phyloP scores from a whole-genome alignment of 2,888 invertebrate genomes.

The Xestia c-nigrum region DNA sequence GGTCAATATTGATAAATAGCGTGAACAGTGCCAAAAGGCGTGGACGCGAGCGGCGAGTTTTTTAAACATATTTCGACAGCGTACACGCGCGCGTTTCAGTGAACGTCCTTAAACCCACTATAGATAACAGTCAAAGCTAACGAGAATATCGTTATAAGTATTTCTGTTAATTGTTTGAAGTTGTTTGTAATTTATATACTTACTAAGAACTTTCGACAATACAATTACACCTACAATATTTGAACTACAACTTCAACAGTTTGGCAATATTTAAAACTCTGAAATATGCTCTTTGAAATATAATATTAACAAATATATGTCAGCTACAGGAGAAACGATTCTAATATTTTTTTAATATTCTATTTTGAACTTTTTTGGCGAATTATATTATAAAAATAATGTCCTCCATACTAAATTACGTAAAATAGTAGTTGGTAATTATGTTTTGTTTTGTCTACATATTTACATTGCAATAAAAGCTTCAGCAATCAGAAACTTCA shows the following conservation, averaged over 20 bases:
- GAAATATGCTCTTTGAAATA: constrained; percentile 6
- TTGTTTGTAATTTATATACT: neutral
- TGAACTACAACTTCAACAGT: constrained; percentile 26
- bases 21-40: neutral
- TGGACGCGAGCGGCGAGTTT: neutral
- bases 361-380: constrained; percentile 62
- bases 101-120: neutral
- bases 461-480: constrained; percentile 19
- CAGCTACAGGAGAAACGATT: neutral
- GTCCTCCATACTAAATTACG: constrained; percentile 2
- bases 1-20: neutral
- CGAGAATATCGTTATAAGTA: neutral
- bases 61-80: neutral
- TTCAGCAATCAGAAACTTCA: neutral
- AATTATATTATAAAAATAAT: constrained; percentile 51
- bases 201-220: constrained; percentile 5
- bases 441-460: neutral
- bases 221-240: constrained; percentile 20
- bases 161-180: neutral
- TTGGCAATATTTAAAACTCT: constrained; percentile 42
- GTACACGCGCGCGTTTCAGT: neutral
- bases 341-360: constrained; percentile 25
- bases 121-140: neutral
- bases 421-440: neutral
- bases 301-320: constrained; percentile 26